Evolutionary conservation across 2,888 invertebrate species (phyloP), one percentile per base, ranked within the genome.

Genomic region (Cheilosia grossa): DNA sequence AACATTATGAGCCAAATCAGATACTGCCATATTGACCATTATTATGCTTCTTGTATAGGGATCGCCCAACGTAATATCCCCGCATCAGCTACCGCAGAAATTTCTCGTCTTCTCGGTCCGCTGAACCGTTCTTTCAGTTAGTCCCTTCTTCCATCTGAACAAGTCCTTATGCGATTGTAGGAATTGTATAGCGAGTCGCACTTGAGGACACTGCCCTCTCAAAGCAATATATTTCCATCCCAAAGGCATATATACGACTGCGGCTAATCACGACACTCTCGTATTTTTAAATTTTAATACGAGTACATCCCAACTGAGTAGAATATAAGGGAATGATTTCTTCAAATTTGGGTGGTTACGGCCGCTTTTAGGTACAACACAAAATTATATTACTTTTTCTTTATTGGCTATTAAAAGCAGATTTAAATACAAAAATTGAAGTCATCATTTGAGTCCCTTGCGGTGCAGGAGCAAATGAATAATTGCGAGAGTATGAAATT

Each of bases 231-330:
- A 51, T 58, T 74, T 24, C 47, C 24, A 59, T 33, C 40, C 33
- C 30, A 37, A 63, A 17, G 42, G 72, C 24, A 67, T 49, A 37
- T 49, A 75, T 70, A 75, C 33, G 49, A 63, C 81, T 82, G 70
- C 66, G 75, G 77, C 70, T 75, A 77, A 82, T 82, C 81, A 77
- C 4, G 21, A 51, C 74, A 47, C 58, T 58, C 44, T 75, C 64
- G 75, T 82, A 66, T 54, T 70, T 75, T 77, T 82, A 75, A 66
- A 49, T 70, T 75, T 77, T 82, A 75, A 82, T 30, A 81, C 2
- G 24, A 3, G 24, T 70, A 51, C 59, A 64, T 75, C 75, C 75
- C 81, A n/a, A 47, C 64, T 75, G 81, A 70, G 40, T 51, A 59
- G 77, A 75, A 82, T 77, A 66, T 77, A 66, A 81, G 70, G 49